These are phyloP conservation scores for Germaria angustata DNA, from an alignment of 2,888 invertebrate genomes.

Conservation along the genomic window DNA sequence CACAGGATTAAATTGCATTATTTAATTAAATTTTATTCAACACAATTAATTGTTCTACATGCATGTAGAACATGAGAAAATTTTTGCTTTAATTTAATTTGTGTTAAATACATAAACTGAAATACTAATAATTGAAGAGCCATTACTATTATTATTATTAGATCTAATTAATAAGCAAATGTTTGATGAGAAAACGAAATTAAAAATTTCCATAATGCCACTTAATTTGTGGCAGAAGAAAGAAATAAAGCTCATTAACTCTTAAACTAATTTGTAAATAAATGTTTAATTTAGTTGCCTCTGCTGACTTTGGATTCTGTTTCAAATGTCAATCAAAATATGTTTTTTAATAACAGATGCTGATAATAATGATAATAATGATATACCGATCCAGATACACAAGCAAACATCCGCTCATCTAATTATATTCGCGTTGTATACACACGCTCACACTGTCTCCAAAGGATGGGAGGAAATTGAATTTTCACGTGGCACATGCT, in stretches of 20 bases:
- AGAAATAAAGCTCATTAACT: not conserved
- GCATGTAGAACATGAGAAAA: not conserved
- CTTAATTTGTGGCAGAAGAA: not conserved
- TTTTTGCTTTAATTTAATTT: not conserved
- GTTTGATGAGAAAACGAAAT: not conserved
- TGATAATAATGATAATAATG: not conserved
- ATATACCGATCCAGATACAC: not conserved
- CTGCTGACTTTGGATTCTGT: not conserved
- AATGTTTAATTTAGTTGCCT: not conserved
- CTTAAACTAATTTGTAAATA: not conserved
- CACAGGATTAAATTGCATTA: constrained; percentile 17
- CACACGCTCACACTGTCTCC: not conserved
- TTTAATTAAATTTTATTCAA: constrained; percentile 5
- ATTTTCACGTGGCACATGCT: constrained; percentile 36
- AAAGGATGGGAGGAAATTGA: not conserved
- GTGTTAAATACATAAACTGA: not conserved
- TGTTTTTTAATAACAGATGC: not conserved
- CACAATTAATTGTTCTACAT: constrained; percentile 10
- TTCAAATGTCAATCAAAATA: constrained; percentile 42
- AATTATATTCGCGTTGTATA: not conserved
- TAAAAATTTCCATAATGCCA: not conserved
- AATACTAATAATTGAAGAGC: not conserved
- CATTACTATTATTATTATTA: too few species aligned
- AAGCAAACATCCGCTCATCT: not conserved
- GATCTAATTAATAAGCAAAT: constrained; percentile 1